phyloP scores from a whole-genome alignment of 2,888 invertebrate genomes.

The Chaitophorus viminalis region DNA sequence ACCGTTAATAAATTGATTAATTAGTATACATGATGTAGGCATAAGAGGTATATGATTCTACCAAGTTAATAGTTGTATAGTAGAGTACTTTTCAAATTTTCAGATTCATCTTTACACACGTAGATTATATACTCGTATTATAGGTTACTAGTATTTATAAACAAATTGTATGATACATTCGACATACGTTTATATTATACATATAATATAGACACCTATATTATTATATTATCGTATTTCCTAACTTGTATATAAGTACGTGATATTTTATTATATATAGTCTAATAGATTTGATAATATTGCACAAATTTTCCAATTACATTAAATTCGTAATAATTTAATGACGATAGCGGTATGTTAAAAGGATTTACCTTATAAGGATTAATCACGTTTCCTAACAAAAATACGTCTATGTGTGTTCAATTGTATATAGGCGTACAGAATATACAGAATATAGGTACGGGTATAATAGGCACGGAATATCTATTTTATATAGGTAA shows the following conservation, averaged over 20 bases:
- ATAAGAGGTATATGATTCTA: too few relatives aligned
- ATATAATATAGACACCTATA: background rate
- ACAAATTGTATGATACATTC: background rate
- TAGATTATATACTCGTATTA: background rate
- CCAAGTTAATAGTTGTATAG: background rate
- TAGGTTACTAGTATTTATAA: background rate
- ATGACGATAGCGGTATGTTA: conserved; percentile 16
- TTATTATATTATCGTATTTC: conserved; percentile 4
- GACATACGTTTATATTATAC: background rate
- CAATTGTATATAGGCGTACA: background rate
- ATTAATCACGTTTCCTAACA: conserved; percentile 27
- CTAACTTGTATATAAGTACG: background rate
- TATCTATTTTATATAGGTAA: background rate
- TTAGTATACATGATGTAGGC: too few relatives aligned
- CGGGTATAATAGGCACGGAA: background rate
- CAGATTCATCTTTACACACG: background rate
- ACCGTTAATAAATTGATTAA: too few relatives aligned
- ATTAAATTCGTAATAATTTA: conserved; percentile 22
- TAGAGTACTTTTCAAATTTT: background rate
- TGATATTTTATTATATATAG: background rate
- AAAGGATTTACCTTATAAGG: conserved; percentile 51
- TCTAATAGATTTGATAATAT: conserved; percentile 20
- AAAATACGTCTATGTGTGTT: background rate
- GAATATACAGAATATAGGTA: background rate
- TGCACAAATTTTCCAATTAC: conserved; percentile 47